phyloP scores from a whole-genome alignment of 2,113 vertebrate species.

The Ictalurus furcatus region DNA sequence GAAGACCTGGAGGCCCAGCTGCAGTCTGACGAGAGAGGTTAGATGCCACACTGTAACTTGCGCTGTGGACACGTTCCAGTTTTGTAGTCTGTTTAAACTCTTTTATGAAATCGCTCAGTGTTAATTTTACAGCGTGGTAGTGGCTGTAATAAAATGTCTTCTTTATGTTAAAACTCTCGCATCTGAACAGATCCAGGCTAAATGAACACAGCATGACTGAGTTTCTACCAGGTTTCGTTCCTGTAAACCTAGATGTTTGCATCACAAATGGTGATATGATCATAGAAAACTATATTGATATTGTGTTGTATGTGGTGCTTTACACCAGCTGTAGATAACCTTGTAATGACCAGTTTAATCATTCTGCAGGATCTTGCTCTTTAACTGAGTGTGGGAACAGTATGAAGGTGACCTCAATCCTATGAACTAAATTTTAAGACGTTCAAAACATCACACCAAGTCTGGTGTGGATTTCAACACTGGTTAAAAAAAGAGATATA shows the following conservation, averaged over 20 bases:
- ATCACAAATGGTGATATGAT: not conserved
- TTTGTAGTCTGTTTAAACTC: not conserved
- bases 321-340: conserved; percentile 20
- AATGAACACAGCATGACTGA: conserved; percentile 17
- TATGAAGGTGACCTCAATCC: not conserved
- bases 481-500: not conserved
- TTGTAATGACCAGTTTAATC: not conserved
- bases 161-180: not conserved
- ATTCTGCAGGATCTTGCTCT: not conserved
- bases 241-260: not conserved
- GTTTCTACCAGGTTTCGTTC: not conserved
- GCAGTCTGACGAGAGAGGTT: conserved; percentile 95
- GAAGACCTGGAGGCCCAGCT: conserved; percentile 98
- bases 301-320: not conserved
- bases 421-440: not conserved
- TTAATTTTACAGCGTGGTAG: not conserved
- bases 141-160: not conserved
- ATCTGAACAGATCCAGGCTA: conserved; percentile 1
- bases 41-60: conserved; percentile 48
- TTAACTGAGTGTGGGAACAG: not conserved
- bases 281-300: not conserved
- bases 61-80: not conserved
- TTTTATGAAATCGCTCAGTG: not conserved
- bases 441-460: not conserved
- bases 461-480: not conserved